A percentile compares a stretch with the other conserved stretches of the same genome.
phyloP scores from a whole-genome alignment of 2,113 vertebrate species.

The Callipepla californica region DNA sequence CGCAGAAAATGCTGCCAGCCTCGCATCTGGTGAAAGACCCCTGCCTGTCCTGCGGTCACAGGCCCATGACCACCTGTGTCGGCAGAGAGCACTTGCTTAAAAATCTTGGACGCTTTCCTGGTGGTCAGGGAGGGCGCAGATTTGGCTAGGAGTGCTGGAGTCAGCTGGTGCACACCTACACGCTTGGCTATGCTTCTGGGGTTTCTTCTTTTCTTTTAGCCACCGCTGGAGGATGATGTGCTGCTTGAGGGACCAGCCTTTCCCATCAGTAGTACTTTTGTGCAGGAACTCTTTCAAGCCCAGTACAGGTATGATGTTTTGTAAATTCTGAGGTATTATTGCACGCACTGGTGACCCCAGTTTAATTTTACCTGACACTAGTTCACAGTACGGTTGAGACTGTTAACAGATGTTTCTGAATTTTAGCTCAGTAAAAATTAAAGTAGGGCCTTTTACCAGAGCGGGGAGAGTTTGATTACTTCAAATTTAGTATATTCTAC shows the following conservation, averaged over 20 bases:
- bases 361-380: neutral
- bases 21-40: neutral
- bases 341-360: neutral
- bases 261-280: constrained; percentile 92
- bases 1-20: rapidly evolving
- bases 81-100: neutral
- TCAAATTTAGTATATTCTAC: neutral
- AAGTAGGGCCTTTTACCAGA: neutral
- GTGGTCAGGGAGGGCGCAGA: neutral
- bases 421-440: neutral
- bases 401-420: neutral
- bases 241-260: constrained; percentile 89
- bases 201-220: constrained; percentile 77
- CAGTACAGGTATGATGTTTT: constrained; percentile 89
- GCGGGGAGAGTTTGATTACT: neutral
- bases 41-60: neutral
- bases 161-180: too few relatives aligned
- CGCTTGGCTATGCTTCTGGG: neutral
- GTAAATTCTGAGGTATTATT: neutral
- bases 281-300: constrained; percentile 98
- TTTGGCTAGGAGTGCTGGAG: rapidly evolving
- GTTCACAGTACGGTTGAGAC: neutral
- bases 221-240: constrained; percentile 88
- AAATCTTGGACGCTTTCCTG: neutral
- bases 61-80: too few relatives aligned